A percentile compares a stretch with the other conserved stretches of the same genome.
Conservation (phyloP, 2,797 vertebrate genomes). For the Manis crassicaudata region DNA sequence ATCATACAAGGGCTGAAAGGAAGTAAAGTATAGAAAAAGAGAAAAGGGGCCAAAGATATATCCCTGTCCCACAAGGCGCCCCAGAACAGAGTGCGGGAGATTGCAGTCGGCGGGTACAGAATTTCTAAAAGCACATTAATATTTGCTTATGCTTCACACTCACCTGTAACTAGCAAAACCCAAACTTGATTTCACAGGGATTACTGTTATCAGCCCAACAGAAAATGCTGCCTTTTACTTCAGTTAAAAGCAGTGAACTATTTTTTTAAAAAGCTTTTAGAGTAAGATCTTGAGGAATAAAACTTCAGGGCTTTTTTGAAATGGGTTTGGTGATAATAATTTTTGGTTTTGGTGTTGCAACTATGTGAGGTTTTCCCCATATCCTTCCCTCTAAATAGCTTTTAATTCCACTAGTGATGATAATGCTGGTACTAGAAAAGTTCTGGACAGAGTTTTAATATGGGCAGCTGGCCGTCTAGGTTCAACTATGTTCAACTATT, state of each 20-base stretch:
- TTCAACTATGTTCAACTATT: background rate
- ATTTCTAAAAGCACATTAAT: background rate
- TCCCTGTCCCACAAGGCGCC: background rate
- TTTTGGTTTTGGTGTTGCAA: background rate
- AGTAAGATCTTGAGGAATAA: constrained; percentile 30
- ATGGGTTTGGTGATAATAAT: background rate
- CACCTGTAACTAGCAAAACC: background rate
- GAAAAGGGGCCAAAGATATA: background rate
- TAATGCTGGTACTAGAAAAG: background rate
- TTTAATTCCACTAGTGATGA: background rate
- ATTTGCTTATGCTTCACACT: background rate
- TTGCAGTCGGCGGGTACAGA: background rate
- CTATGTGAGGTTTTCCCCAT: background rate
- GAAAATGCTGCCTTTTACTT: constrained; percentile 51
- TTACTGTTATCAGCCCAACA: background rate
- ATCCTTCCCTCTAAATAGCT: background rate
- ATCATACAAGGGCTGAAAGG: background rate
- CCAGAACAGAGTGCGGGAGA: background rate
- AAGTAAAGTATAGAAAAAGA: background rate
- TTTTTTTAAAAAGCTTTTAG: constrained; percentile 19
- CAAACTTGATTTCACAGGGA: constrained; percentile 35
- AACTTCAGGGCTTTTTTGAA: constrained; percentile 13
- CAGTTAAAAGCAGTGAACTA: constrained; percentile 5
- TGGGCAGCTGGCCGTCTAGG: background rate
- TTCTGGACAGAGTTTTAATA: background rate